These are phyloP conservation scores for Macrostomum lignano DNA, from an alignment of 1,140 invertebrate genomes.

Conservation along the genomic window DNA sequence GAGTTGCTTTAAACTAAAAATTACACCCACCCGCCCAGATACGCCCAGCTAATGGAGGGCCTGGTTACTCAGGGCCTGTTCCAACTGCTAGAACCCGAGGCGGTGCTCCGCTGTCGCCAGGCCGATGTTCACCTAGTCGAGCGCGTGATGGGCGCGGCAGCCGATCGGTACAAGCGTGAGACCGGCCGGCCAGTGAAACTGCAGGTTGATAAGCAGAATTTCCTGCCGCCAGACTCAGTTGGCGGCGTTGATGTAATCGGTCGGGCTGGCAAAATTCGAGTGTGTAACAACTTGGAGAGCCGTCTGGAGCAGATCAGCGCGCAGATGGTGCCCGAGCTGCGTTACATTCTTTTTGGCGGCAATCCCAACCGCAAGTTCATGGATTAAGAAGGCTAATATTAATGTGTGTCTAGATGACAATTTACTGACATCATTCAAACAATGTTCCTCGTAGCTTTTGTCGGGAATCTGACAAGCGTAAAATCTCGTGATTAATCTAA, in stretches of 20 bases:
- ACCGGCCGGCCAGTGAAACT: slow-evolving; percentile 2
- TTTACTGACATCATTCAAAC: no score
- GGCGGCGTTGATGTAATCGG: slow-evolving; percentile 65
- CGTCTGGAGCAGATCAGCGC: slow-evolving; percentile 68
- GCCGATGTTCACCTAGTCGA: slow-evolving; percentile 46
- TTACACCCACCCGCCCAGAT: no score
- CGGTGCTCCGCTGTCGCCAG: slow-evolving; percentile 49
- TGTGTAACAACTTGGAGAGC: slow-evolving; percentile 72
- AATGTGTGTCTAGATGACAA: no score
- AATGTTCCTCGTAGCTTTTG: no score
- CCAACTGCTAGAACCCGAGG: slow-evolving; percentile 51
- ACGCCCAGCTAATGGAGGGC: slow-evolving; percentile 44
- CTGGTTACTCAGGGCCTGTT: slow-evolving; percentile 41
- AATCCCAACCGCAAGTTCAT: no score
- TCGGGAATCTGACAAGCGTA: no score
- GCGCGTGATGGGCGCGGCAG: background rate
- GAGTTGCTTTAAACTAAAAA: no score
- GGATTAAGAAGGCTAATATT: no score
- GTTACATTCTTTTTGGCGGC: slow-evolving; percentile 72
- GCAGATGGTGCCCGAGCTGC: slow-evolving; percentile 64
- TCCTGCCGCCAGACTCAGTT: slow-evolving; percentile 27
- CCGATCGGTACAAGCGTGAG: background rate
- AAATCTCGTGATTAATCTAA: no score
- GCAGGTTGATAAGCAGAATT: slow-evolving; percentile 1
- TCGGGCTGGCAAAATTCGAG: slow-evolving; percentile 52